Evolutionary conservation across 2,113 vertebrate species (phyloP).

Genomic region (Thinocorus orbignyianus): DNA sequence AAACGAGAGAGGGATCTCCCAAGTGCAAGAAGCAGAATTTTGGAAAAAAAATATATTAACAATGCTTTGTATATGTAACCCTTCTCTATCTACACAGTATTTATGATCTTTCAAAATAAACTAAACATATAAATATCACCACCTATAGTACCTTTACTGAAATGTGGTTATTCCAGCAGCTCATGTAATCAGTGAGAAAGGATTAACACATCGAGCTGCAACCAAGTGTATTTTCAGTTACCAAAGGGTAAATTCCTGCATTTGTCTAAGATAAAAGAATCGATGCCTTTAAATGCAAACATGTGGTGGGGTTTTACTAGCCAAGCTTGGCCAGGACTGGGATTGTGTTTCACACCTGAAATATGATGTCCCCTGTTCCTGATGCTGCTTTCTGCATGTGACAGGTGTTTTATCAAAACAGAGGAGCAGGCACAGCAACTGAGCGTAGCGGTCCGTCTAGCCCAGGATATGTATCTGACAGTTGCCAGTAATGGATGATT

Average conservation of each 20-base stretch:
- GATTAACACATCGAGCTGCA: background rate
- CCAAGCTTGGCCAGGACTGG: background rate
- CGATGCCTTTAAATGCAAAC: background rate
- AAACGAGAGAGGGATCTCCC: background rate
- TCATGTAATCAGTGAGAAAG: background rate
- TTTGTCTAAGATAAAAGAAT: background rate
- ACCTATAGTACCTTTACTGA: background rate
- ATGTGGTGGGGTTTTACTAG: background rate
- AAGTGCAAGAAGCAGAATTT: background rate
- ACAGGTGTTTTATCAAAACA: background rate
- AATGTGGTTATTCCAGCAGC: background rate
- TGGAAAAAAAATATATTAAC: background rate
- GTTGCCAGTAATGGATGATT: conserved; percentile 24
- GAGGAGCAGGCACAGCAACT: background rate
- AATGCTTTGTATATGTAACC: background rate
- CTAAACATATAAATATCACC: background rate
- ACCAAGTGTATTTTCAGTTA: background rate
- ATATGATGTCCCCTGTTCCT: background rate
- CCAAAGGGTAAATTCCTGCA: background rate
- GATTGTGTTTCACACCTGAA: background rate
- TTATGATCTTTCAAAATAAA: background rate
- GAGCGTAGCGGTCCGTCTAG: background rate
- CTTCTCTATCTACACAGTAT: background rate
- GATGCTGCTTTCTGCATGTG: background rate
- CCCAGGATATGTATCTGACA: conserved; percentile 14